Base-by-base conservation (phyloP, 1,140 invertebrate genomes). In the Drosophila willistoni region DNA sequence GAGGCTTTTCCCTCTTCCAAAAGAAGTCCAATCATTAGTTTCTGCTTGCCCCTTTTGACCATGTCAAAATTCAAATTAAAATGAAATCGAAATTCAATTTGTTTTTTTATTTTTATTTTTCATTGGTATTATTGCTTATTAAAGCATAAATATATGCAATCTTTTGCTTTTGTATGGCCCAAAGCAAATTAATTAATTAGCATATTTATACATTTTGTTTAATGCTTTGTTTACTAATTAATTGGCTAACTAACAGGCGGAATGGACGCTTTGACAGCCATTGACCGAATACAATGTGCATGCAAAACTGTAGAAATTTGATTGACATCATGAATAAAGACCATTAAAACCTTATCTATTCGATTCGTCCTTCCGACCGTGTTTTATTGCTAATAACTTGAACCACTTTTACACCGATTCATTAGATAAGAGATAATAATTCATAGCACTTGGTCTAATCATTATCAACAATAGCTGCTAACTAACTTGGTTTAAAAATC, bases 191-290 rank as follows among this genome's bases (percentile, higher is more conserved):
- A 82, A 77, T 57, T 54, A 79, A 87, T 87, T 83, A 73, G 83
- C 83, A 87, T 87, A 87, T 87, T 87, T 89, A 87, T 83, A 79
- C 79, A 82, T 82, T 79, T 71, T 77, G 68, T 76, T 82, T 51
- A 77, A 86, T 87, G 83, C 69, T 86, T 86, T 87, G 83, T 87
- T 86, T 87, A 79, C 73, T 81, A 85, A 85, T 85, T 87, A 85
- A 85, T 85, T 85, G 82, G 62, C 62, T 77, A 56, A 41, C 82
- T 62, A 68, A 44, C 55, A 19, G 56, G 36, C 10, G 13, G 33
- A 17, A 4, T 10, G 34, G 10, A 25, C 66, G 39, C 69, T 80
- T 82, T 79, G 55, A 51, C 54, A 83, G 73, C 34, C 34, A 64
- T 67, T 61, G 39, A 10, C 1, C 9, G 34, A 36, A 9, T 13